Conservation (phyloP, 2,113 vertebrate genomes). For the Mustelus asterias region DNA sequence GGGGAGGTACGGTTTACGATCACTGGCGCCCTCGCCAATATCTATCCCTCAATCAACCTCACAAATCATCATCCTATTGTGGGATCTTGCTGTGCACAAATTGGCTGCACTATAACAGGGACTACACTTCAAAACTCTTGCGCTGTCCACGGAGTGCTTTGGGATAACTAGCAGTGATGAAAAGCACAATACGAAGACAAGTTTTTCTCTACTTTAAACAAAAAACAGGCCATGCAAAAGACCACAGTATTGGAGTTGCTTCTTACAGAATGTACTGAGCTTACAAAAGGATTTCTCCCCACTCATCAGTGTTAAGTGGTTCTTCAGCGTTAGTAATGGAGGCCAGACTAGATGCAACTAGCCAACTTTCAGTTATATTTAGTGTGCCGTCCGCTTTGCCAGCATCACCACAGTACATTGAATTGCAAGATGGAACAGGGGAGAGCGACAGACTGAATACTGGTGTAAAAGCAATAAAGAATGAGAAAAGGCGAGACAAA, state of each 20-base stretch:
- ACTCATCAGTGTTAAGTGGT: neutral
- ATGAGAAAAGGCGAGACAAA: neutral
- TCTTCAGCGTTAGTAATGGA: neutral
- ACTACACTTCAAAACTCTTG: neutral
- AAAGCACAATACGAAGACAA: neutral
- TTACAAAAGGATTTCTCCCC: neutral
- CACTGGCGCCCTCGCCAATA: neutral
- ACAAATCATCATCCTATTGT: neutral
- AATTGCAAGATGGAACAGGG: neutral
- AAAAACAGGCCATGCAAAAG: neutral
- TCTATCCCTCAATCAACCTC: neutral
- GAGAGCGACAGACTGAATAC: neutral
- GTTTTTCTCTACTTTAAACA: neutral
- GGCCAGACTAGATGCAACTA: neutral
- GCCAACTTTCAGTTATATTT: constrained; percentile 4
- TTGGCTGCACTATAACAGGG: neutral
- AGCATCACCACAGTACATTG: neutral
- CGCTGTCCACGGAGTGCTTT: neutral
- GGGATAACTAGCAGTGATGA: neutral
- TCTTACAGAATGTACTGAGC: neutral
- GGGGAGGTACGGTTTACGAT: too few species aligned
- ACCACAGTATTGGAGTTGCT: neutral
- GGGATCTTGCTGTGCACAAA: neutral
- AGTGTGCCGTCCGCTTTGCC: neutral
- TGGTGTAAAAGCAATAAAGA: neutral